A percentile compares a stretch with the other conserved stretches of the same genome.
These are phyloP conservation scores for Iselma pallidipennis DNA, from an alignment of 2,888 invertebrate genomes.

Conservation along the genomic window DNA sequence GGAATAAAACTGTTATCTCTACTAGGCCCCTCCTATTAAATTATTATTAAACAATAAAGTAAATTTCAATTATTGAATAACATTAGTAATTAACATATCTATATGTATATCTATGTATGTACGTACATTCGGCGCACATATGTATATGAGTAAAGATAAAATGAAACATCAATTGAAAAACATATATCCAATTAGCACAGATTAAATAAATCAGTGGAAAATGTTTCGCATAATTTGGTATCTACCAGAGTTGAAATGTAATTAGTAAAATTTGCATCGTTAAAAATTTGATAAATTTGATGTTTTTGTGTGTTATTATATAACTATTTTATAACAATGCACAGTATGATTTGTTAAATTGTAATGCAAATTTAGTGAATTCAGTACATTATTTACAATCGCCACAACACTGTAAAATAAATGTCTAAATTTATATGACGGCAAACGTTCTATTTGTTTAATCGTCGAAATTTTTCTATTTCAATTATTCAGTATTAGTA, in stretches of 20 bases:
- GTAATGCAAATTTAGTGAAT: conserved; percentile 33
- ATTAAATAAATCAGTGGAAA: conserved; percentile 12
- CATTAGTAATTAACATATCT: neutral
- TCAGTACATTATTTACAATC: conserved; percentile 27
- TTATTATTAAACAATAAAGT: neutral
- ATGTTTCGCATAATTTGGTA: conserved; percentile 13
- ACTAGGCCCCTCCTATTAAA: neutral
- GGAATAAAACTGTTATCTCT: neutral
- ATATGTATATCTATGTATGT: neutral
- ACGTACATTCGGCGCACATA: neutral
- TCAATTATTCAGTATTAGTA: conserved; percentile 13
- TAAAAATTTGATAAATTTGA: conserved; percentile 20
- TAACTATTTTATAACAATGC: conserved; percentile 19
- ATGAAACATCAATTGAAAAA: conserved; percentile 1
- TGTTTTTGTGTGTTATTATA: conserved; percentile 17
- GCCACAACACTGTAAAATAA: conserved; percentile 25
- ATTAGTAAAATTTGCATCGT: conserved; percentile 19
- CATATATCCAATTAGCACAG: neutral
- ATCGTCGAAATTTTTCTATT: conserved; percentile 16
- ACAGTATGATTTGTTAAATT: conserved; percentile 29
- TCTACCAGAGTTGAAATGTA: conserved; percentile 17
- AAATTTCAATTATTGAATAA: neutral
- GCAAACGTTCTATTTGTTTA: conserved; percentile 20
- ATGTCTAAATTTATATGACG: conserved; percentile 24
- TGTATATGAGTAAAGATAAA: conserved; percentile 2